A percentile compares a stretch with the other conserved stretches of the same genome.
These are phyloP conservation scores for Aeoliscus strigatus DNA, from an alignment of 2,797 vertebrate genomes.

Conservation along the genomic window DNA sequence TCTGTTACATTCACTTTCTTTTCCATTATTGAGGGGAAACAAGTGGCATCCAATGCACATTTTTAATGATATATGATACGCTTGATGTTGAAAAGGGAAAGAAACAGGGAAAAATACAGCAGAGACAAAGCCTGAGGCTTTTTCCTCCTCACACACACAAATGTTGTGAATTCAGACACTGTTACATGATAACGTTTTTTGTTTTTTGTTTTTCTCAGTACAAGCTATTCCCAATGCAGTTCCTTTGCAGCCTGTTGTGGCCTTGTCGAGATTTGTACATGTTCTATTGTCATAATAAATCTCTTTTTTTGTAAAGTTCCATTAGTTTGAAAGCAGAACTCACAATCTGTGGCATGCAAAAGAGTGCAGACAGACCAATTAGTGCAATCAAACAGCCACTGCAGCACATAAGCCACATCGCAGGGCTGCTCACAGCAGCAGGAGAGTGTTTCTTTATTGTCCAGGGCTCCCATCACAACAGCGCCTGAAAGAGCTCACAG, in stretches of 20 bases:
- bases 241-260: constrained; percentile 2
- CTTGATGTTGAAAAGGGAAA: constrained; percentile 27
- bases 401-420: constrained; percentile 30
- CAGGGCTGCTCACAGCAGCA: constrained; percentile 31
- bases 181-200: no score
- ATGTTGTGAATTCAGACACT: constrained; percentile 29
- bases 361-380: constrained; percentile 50
- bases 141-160: constrained; percentile 5
- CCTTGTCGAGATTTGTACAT: no score
- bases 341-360: constrained; percentile 8
- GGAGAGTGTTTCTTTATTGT: constrained; percentile 47
- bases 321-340: constrained; percentile 27
- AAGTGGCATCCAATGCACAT: constrained; percentile 36
- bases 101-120: constrained; percentile 5
- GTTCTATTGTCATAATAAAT: constrained; percentile 32
- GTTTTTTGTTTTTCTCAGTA: constrained; percentile 22
- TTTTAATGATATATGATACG: constrained; percentile 35
- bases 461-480: constrained; percentile 15
- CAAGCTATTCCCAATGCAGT: not conserved
- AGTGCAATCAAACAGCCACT: constrained; percentile 52
- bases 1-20: constrained; percentile 27
- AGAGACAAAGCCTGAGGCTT: constrained; percentile 17
- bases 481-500: constrained; percentile 30
- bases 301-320: constrained; percentile 29
- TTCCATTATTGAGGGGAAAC: constrained; percentile 28